A percentile compares a stretch with the other conserved stretches of the same genome.
These are phyloP conservation scores for Eulithis testata DNA, from an alignment of 2,888 invertebrate genomes.

Conservation along the genomic window DNA sequence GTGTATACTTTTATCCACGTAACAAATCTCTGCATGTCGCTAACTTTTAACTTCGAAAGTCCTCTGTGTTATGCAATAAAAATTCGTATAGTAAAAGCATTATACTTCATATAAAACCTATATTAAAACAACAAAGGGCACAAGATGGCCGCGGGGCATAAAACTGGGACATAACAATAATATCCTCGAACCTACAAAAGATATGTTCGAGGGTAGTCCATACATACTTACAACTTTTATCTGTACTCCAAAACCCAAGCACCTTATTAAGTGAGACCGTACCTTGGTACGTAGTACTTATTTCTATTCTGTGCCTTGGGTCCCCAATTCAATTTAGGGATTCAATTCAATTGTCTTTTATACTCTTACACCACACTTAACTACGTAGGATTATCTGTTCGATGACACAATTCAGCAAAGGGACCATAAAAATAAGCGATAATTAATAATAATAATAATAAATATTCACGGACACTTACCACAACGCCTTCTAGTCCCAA, in stretches of 20 bases:
- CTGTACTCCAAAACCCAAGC: not conserved
- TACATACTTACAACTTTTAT: conserved; percentile 1
- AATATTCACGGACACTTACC: too few relatives aligned
- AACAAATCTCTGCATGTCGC: conserved; percentile 8
- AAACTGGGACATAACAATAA: conserved; percentile 8
- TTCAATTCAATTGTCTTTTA: not conserved
- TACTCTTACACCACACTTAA: too few relatives aligned
- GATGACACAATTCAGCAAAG: not conserved
- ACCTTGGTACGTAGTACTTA: not conserved
- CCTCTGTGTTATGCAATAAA: conserved; percentile 30
- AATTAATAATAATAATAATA: too few relatives aligned
- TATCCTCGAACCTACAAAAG: not conserved
- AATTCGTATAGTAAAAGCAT: conserved; percentile 34
- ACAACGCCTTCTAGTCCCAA: too few relatives aligned
- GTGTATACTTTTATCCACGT: not conserved
- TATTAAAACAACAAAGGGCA: conserved; percentile 39
- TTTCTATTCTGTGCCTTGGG: not conserved
- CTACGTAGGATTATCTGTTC: too few relatives aligned
- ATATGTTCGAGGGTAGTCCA: not conserved
- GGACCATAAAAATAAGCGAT: too few relatives aligned
- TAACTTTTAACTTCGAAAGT: conserved; percentile 32
- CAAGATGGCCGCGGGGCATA: conserved; percentile 16
- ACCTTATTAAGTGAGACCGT: not conserved
- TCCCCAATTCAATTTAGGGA: not conserved
- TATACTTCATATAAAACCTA: conserved; percentile 36